Percentiles rank a stretch among this genome's conserved stretches.
phyloP scores from a whole-genome alignment of 2,113 vertebrate genomes.

The Lasiurus cinereus region DNA sequence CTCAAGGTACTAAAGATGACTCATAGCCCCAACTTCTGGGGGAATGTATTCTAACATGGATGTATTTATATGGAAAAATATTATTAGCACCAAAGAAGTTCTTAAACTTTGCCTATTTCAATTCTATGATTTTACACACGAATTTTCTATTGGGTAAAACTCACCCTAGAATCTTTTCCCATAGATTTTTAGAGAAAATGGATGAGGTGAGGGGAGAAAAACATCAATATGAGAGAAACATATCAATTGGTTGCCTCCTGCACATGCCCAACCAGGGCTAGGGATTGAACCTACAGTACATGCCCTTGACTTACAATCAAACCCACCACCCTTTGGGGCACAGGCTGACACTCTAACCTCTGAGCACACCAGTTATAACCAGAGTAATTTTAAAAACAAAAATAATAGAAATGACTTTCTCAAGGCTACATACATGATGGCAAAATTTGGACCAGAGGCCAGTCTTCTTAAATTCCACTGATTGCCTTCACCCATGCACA shows the following conservation, averaged over 20 bases:
- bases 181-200: too few relatives aligned
- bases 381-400: too few relatives aligned
- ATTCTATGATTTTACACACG: not conserved
- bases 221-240: too few relatives aligned
- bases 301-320: too few relatives aligned
- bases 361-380: too few relatives aligned
- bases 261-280: too few relatives aligned
- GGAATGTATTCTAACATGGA: not conserved
- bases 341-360: too few relatives aligned
- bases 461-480: not conserved
- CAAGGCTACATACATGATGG: not conserved
- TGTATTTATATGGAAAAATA: slow-evolving; percentile 42
- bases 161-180: too few relatives aligned
- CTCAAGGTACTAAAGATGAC: not conserved
- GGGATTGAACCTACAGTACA: too few relatives aligned
- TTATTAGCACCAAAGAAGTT: slow-evolving; percentile 21
- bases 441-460: not conserved
- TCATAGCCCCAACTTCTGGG: not conserved
- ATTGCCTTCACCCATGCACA: not conserved
- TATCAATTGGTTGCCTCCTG: too few relatives aligned
- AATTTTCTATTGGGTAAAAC: not conserved
- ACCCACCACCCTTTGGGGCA: too few relatives aligned
- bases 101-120: slow-evolving; percentile 36
- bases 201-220: too few relatives aligned
- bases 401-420: not conserved